A percentile compares a stretch with the other conserved stretches of the same genome.
These are phyloP conservation scores for Drosophila birchii DNA, from an alignment of 2,888 invertebrate species.

Conservation along the genomic window DNA sequence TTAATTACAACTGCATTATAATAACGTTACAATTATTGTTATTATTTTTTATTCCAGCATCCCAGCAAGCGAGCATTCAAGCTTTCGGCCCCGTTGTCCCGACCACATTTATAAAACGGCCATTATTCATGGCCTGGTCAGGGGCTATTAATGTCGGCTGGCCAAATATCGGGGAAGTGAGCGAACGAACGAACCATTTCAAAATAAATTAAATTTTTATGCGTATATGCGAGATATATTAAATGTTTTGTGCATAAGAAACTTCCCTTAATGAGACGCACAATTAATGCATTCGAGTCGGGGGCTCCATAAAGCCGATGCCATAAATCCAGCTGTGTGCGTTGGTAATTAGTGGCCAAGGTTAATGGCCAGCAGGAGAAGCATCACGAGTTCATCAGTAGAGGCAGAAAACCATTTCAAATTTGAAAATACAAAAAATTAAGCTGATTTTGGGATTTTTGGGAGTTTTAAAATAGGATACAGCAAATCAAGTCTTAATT, in stretches of 20 bases:
- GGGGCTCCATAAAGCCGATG: constrained; percentile 36
- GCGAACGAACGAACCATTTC: constrained; percentile 33
- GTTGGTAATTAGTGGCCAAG: constrained; percentile 50
- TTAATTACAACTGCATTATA: constrained; percentile 76
- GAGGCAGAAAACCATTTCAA: background rate
- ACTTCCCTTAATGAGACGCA: constrained; percentile 55
- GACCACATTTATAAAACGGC: constrained; percentile 63
- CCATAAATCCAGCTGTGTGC: constrained; percentile 41
- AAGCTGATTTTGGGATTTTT: background rate
- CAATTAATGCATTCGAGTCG: constrained; percentile 62
- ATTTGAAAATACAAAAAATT: background rate
- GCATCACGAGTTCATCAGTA: constrained; percentile 35
- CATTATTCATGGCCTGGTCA: constrained; percentile 66
- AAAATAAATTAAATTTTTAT: constrained; percentile 75
- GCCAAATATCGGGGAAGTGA: constrained; percentile 39
- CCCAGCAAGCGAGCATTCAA: constrained; percentile 38
- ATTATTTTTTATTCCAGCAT: constrained; percentile 61
- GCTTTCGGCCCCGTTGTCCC: constrained; percentile 31
- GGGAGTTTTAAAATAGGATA: background rate
- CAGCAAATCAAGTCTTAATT: background rate
- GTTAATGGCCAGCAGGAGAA: constrained; percentile 29
- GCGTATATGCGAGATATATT: constrained; percentile 62
- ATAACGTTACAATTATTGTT: constrained; percentile 71
- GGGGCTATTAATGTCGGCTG: constrained; percentile 57
- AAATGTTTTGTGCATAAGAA: constrained; percentile 59